Base-by-base conservation (phyloP, 1,140 invertebrate species). In the Dreissena polymorpha region DNA sequence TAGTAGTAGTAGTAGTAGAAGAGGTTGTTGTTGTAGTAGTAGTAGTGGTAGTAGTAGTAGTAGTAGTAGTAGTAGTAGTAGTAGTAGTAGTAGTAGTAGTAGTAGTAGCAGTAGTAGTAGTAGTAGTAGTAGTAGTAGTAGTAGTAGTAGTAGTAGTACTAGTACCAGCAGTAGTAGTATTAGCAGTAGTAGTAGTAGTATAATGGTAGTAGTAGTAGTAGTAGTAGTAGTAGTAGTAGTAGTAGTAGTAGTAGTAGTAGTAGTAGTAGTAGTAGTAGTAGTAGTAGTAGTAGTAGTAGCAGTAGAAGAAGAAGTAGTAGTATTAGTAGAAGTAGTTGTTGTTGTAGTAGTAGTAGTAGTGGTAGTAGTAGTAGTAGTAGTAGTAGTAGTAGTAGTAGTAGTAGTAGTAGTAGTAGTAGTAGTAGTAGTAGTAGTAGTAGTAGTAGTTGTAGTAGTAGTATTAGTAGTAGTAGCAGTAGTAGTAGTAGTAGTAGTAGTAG, bases 321-420 rank as follows among this genome's bases (percentile, higher is more conserved):
- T 76, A 39, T 23, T 23, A 72, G 65, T 73, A 57, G 29, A 53
- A n/a, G 49, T 71, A 57, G 57, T 72, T 13, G 29, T 71, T 60
- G 69, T 53, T 60, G 53, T n/a, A 60, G 10, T 27, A 27, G 53
- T 49, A 73, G 21, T 13, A 81, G 27, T 29, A 73, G 80, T 27
- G 51, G 7, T 76, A 50, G 74, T 16, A 23, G 74, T 29, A 64
- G 39, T 65, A 21, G 60, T 65, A 63, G 57, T 76, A 50, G 60
- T 76, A 76, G 57, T 65, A 64, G 74, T 76, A 23, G 74, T 65
- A 64, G 57, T 10, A 76, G 74, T 65, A 50, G 27, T 76, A 76
- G 57, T 67, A 64, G 60, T 63, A 76, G 60, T 23, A 64, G 7
- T 76, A 65, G 53, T 65, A 64, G 25, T 76, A 76, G 74, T 76